A percentile compares a stretch with the other conserved stretches of the same genome.
These are phyloP conservation scores for Dromaius novaehollandiae DNA, from an alignment of 2,113 vertebrate genomes.

Conservation along the genomic window DNA sequence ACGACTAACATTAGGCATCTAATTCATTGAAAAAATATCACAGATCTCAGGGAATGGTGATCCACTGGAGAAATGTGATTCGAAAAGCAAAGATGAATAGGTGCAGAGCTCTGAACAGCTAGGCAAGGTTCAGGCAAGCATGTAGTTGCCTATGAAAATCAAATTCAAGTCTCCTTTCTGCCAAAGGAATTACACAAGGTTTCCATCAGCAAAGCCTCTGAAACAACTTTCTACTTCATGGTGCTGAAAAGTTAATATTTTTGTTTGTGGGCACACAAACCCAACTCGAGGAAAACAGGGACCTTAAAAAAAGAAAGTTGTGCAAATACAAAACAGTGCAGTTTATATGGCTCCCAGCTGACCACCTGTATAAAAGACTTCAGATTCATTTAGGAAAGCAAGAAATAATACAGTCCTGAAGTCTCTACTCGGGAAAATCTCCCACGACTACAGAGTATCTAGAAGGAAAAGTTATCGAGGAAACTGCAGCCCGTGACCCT, in stretches of 20 bases:
- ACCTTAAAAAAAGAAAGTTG: background rate
- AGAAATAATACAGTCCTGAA: background rate
- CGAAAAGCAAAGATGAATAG: slow-evolving; percentile 19
- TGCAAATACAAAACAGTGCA: background rate
- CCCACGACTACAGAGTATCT: background rate
- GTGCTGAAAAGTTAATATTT: background rate
- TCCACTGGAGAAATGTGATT: background rate
- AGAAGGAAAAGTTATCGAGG: background rate
- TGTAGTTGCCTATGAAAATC: slow-evolving; percentile 36
- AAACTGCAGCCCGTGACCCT: background rate
- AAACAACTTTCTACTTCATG: background rate
- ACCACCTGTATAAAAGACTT: background rate
- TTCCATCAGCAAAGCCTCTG: background rate
- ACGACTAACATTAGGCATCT: slow-evolving; percentile 4
- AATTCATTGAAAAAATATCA: slow-evolving; percentile 1
- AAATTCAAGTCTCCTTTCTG: background rate
- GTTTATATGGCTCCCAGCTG: accelerated
- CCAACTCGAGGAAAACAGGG: background rate
- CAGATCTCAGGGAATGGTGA: background rate
- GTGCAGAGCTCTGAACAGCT: background rate
- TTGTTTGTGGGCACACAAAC: background rate
- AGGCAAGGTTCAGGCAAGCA: slow-evolving; percentile 29
- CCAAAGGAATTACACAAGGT: background rate
- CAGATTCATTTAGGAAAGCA: background rate
- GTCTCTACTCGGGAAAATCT: background rate